Percentiles rank a stretch among this genome's conserved stretches.
These are phyloP conservation scores for Leptoclinus maculatus DNA, from an alignment of 2,797 vertebrate genomes.

Conservation along the genomic window DNA sequence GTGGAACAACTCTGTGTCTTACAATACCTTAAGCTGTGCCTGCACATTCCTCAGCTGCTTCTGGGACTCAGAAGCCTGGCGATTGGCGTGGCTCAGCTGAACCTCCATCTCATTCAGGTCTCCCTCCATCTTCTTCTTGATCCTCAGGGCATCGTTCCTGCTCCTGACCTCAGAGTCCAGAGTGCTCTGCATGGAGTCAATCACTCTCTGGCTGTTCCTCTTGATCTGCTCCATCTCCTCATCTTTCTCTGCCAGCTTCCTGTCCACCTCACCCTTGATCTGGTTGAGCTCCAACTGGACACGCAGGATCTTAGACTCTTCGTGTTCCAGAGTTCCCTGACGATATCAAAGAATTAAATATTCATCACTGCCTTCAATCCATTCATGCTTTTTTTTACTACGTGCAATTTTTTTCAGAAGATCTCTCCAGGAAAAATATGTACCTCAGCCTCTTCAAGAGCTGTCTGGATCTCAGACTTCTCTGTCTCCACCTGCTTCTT, in stretches of 20 bases:
- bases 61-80: constrained; percentile 87
- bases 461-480: constrained; percentile 86
- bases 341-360: not conserved
- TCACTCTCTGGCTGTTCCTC: constrained; percentile 87
- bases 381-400: not conserved
- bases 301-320: constrained; percentile 90
- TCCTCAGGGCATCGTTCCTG: constrained; percentile 89
- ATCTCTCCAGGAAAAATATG: not conserved
- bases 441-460: constrained; percentile 91
- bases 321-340: constrained; percentile 89
- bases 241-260: constrained; percentile 89
- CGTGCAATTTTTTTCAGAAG: not conserved
- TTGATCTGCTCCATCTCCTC: constrained; percentile 92
- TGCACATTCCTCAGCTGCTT: constrained; percentile 89
- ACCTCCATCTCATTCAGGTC: constrained; percentile 91
- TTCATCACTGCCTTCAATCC: not conserved
- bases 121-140: constrained; percentile 93
- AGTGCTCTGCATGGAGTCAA: constrained; percentile 86
- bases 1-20: not conserved
- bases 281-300: constrained; percentile 88
- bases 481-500: constrained; percentile 89
- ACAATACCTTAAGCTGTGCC: constrained; percentile 88
- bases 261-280: constrained; percentile 86
- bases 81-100: constrained; percentile 89
- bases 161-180: constrained; percentile 90